Conservation (phyloP, 2,888 invertebrate species). For the Chloroclystis v-ata region DNA sequence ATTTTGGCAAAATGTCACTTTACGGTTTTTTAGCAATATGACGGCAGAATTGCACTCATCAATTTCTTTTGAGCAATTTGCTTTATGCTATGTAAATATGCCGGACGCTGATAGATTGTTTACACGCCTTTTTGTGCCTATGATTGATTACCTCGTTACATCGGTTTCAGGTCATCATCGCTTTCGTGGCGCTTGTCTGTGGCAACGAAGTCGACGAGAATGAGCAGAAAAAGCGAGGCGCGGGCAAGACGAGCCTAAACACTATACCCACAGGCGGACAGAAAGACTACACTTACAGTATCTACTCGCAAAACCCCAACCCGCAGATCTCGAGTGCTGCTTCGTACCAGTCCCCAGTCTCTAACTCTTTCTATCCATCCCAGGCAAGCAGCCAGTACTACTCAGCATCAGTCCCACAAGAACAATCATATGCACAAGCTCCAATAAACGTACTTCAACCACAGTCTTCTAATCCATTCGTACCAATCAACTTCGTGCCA, state of each 20-base stretch:
- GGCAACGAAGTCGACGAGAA: slow-evolving; percentile 60
- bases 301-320: slow-evolving; percentile 55
- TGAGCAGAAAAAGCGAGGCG: slow-evolving; percentile 69
- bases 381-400: slow-evolving; percentile 60
- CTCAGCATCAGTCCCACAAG: slow-evolving; percentile 39
- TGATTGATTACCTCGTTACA: slow-evolving; percentile 45
- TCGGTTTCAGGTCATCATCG: slow-evolving; percentile 57
- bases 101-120: slow-evolving; percentile 44
- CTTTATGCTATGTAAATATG: slow-evolving; percentile 19
- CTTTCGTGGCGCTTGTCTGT: slow-evolving; percentile 53
- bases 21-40: too few species aligned
- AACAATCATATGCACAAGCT: slow-evolving; percentile 40
- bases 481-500: slow-evolving; percentile 62
- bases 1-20: too few species aligned
- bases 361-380: slow-evolving; percentile 64
- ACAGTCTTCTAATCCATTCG: slow-evolving; percentile 51
- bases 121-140: slow-evolving; percentile 35
- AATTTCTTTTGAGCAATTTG: slow-evolving; percentile 16
- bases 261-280: slow-evolving; percentile 64
- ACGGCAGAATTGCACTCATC: slow-evolving; percentile 21
- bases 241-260: slow-evolving; percentile 58
- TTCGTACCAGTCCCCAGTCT: slow-evolving; percentile 52
- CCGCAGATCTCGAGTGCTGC: slow-evolving; percentile 40
- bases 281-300: slow-evolving; percentile 68
- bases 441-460: slow-evolving; percentile 50